Conservation (phyloP, 1,140 invertebrate genomes). For the Probaryconus sp. region DNA sequence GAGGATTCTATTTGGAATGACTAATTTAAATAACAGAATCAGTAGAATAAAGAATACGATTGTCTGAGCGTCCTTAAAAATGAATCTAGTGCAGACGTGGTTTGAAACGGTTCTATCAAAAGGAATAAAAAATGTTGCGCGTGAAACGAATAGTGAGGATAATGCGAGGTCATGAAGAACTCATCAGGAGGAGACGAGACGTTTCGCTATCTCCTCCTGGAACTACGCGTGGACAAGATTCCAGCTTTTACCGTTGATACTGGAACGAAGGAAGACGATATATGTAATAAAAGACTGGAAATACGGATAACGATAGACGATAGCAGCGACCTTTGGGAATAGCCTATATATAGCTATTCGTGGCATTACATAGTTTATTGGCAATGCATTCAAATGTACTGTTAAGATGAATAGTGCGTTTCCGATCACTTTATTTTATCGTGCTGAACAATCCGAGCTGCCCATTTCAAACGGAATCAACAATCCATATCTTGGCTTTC, state of each 20-base stretch:
- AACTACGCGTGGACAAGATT: conserved; percentile 61
- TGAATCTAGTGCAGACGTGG: too few species aligned
- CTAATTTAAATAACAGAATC: too few species aligned
- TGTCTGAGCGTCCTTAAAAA: too few species aligned
- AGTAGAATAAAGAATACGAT: too few species aligned
- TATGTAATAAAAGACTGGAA: conserved; percentile 54
- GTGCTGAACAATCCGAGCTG: conserved; percentile 12
- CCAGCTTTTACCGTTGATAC: conserved; percentile 60
- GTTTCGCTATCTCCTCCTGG: conserved; percentile 56
- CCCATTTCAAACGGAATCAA: neutral
- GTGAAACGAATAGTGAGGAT: conserved; percentile 34
- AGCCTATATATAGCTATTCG: conserved; percentile 38
- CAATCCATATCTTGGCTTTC: too few species aligned
- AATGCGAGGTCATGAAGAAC: conserved; percentile 40
- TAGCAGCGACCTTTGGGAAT: conserved; percentile 26
- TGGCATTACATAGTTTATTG: conserved; percentile 37
- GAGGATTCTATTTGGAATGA: too few species aligned
- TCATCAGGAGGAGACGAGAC: conserved; percentile 23
- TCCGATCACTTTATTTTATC: conserved; percentile 26
- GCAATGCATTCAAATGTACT: conserved; percentile 34
- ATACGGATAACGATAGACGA: conserved; percentile 50
- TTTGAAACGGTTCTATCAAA: conserved; percentile 2
- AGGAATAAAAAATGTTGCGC: neutral
- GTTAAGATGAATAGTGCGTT: conserved; percentile 18
- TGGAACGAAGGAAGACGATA: conserved; percentile 30